Conservation (phyloP, 2,797 vertebrate species). For the Sphenopsis melanotis region DNA sequence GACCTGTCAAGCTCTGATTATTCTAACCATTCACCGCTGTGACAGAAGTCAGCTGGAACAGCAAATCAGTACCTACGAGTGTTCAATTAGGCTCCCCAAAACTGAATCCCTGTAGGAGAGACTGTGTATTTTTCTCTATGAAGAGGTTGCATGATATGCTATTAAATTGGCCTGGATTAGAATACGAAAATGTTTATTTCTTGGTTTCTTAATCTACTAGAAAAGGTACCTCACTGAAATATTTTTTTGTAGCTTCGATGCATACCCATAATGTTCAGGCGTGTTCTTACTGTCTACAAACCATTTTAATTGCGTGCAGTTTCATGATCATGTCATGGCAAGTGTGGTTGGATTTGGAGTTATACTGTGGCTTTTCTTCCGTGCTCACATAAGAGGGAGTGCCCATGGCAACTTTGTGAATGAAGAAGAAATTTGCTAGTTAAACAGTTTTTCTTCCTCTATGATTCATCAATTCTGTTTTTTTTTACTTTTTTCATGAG, state of each 20-base stretch:
- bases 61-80: neutral
- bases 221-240: neutral
- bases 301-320: conserved; percentile 44
- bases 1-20: conserved; percentile 31
- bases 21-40: neutral
- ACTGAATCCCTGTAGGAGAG: neutral
- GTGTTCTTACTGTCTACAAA: conserved; percentile 44
- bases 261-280: conserved; percentile 45
- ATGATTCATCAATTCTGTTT: neutral
- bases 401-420: conserved; percentile 39
- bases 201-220: neutral
- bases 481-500: neutral
- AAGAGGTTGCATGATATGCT: neutral
- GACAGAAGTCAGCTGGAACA: conserved; percentile 38
- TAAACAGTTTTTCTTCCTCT: conserved; percentile 28
- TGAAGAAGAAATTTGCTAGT: conserved; percentile 28
- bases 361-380: neutral
- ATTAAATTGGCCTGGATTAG: neutral
- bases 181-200: neutral
- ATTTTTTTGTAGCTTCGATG: conserved; percentile 35
- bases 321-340: conserved; percentile 53
- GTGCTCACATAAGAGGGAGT: neutral
- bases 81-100: conserved; percentile 14
- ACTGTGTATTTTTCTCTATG: neutral
- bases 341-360: conserved; percentile 44